These are phyloP conservation scores for Euglossa dilemma DNA, from an alignment of 1,140 invertebrate species.

Conservation along the genomic window DNA sequence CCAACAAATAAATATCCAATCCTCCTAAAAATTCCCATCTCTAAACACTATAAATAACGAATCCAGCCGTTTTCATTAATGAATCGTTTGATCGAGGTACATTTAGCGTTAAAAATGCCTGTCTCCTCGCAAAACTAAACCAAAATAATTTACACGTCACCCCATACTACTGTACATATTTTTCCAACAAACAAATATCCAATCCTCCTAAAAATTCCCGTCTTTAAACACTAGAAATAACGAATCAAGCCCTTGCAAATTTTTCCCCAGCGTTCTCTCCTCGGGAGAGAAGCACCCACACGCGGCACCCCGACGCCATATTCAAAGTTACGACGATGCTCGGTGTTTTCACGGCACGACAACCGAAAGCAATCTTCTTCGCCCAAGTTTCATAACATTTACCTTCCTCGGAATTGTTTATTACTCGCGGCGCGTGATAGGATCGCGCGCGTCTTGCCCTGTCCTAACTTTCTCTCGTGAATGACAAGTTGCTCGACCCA, in stretches of 20 bases:
- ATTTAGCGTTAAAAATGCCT: too few relatives aligned
- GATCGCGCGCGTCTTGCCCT: neutral
- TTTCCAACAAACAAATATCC: too few relatives aligned
- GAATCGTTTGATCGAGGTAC: too few relatives aligned
- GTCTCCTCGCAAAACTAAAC: too few relatives aligned
- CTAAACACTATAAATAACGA: too few relatives aligned
- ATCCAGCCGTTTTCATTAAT: too few relatives aligned
- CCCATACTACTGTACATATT: too few relatives aligned
- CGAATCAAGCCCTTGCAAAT: neutral
- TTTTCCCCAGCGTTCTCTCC: neutral
- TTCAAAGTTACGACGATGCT: neutral
- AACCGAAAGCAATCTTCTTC: neutral
- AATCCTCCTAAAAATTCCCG: too few relatives aligned
- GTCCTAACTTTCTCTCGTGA: neutral
- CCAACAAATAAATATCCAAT: too few relatives aligned
- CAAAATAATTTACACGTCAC: too few relatives aligned
- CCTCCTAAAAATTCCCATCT: too few relatives aligned
- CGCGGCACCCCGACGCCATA: neutral
- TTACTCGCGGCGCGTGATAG: neutral
- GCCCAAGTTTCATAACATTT: neutral
- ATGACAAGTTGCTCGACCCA: neutral
- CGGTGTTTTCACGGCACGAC: neutral
- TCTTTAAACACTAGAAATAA: too few relatives aligned
- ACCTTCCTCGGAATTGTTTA: neutral
- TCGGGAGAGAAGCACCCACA: neutral